Base-by-base conservation (phyloP, 1,140 invertebrate species). In the Drosophila sproati region DNA sequence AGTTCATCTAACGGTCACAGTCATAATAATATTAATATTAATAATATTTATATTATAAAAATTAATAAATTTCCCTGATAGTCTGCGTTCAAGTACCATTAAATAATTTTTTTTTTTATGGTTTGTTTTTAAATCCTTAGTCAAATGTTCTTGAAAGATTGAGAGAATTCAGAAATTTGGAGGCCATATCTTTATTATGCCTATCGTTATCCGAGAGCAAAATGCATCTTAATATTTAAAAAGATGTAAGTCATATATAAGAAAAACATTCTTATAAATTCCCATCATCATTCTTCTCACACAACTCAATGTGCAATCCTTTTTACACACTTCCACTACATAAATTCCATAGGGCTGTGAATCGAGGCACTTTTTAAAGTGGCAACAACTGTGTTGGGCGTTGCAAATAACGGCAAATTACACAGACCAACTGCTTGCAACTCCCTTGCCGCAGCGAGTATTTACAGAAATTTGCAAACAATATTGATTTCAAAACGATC, bases 391-490 rank as follows among this genome's bases (percentile, higher is more conserved):
- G 47, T 7, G 52, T 54, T 61, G 85, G 77, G 83, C 80, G 83
- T 85, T 80, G 43, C 81, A 77, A 85, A 86, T 86, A 78, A 74
- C 77, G 57, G 73, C 83, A 88, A 87, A 88, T 88, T 88, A 88
- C 77, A 88, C 85, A 88, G 66, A 88, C 80, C 83, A 88, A 88
- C 85, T 88, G 83, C 48, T 64, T 60, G 39, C 48, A 54, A 60
- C 20, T 20, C 20, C 20, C 20, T 20, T 20, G 29, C 32, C 34
- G 6, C 12, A n/a, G 12, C 28, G 64, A 51, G 62, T 86, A 87
- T 86, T 87, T 88, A 88, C 52, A 57, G 66, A 89, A 89, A 89
- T 89, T 89, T 81, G 85, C 80, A 89, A 90, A 89, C 80, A 89
- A 89, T 89, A 89, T 89, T 89, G 85, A 89, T 85, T 85, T 89